These are phyloP conservation scores for Pseudoips prasinana DNA, from an alignment of 2,888 invertebrate genomes.

Conservation along the genomic window DNA sequence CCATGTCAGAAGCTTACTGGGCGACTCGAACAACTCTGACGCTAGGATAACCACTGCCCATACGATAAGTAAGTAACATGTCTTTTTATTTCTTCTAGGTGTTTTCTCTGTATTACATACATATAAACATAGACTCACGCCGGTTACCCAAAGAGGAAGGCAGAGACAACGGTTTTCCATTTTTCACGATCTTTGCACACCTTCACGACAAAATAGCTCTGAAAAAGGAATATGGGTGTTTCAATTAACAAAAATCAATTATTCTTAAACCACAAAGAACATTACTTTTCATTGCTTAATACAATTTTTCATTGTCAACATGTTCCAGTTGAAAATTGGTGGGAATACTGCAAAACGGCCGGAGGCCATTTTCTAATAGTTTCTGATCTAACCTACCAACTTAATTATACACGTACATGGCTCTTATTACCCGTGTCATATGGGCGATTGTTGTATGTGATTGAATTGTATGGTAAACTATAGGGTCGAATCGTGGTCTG, in stretches of 20 bases:
- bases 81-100: no score
- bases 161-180: no score
- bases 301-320: constrained; percentile 65
- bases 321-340: constrained; percentile 56
- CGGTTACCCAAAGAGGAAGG: no score
- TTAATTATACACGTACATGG: constrained; percentile 19
- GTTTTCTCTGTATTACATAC: no score
- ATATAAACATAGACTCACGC: no score
- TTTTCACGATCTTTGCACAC: no score
- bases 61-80: no score
- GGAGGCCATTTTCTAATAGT: constrained; percentile 67
- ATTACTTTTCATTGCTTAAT: constrained; percentile 23
- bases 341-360: constrained; percentile 60
- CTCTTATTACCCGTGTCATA: constrained; percentile 26
- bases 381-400: constrained; percentile 49
- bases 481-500: constrained; percentile 66
- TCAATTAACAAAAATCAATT: background rate
- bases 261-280: constrained; percentile 2
- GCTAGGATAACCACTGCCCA: no score
- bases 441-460: constrained; percentile 24
- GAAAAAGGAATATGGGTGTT: no score
- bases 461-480: constrained; percentile 21
- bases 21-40: no score
- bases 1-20: no score
- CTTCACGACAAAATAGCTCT: no score